Conservation (phyloP, 2,113 vertebrate species). For the Mellivora capensis region DNA sequence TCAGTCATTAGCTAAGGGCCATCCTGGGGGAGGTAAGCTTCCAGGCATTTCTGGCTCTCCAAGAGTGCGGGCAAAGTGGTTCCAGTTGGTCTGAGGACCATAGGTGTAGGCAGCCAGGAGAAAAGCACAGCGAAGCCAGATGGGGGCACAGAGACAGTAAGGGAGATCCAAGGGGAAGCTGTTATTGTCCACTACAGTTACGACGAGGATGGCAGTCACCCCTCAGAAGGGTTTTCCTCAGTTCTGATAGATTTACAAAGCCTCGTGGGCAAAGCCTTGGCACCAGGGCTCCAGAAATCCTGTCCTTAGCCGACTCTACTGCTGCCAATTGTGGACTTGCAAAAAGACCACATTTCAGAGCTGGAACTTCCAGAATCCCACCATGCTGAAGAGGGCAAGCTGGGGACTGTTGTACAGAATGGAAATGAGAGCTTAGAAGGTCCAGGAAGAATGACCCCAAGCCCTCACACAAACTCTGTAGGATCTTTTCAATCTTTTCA, state of each 20-base stretch:
- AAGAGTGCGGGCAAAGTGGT: neutral
- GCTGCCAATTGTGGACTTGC: neutral
- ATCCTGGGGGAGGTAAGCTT: neutral
- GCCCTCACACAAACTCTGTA: conserved; percentile 58
- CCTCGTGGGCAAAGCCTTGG: neutral
- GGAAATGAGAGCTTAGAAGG: conserved; percentile 25
- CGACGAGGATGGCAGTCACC: neutral
- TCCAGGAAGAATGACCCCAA: conserved; percentile 32
- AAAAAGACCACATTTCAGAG: conserved; percentile 12
- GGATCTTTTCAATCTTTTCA: conserved; percentile 77
- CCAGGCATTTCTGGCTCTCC: neutral
- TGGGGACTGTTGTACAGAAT: neutral
- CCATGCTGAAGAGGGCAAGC: neutral
- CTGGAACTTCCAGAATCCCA: conserved; percentile 11
- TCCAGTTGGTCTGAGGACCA: neutral
- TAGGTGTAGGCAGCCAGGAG: neutral
- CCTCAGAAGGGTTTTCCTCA: neutral
- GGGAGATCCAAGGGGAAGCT: neutral
- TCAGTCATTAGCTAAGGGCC: neutral
- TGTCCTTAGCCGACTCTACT: neutral
- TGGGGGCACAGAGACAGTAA: neutral
- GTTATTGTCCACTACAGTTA: neutral
- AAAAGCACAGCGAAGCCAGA: neutral
- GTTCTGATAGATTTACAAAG: conserved; percentile 6
- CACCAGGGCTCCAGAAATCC: neutral